These are phyloP conservation scores for Coregonus clupeaformis DNA, from an alignment of 2,113 vertebrate genomes.

Conservation along the genomic window DNA sequence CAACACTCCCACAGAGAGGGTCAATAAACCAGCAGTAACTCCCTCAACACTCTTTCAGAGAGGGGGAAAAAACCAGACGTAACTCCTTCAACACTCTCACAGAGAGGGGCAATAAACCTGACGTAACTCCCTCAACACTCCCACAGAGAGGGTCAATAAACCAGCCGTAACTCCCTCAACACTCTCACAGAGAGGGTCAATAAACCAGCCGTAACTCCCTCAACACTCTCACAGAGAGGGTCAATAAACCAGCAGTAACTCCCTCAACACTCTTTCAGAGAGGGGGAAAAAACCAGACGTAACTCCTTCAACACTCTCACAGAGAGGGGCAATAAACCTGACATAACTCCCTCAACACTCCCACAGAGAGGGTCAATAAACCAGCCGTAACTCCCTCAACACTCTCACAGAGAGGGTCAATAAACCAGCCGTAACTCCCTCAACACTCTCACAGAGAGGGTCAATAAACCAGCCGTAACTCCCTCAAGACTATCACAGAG, in stretches of 20 bases:
- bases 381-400: background rate
- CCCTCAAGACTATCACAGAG: background rate
- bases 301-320: too few species aligned
- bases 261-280: background rate
- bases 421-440: constrained; percentile 20
- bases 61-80: too few species aligned
- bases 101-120: constrained; percentile 16
- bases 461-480: constrained; percentile 35
- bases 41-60: too few species aligned
- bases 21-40: constrained; percentile 13
- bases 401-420: background rate
- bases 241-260: background rate
- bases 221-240: too few species aligned
- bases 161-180: too few species aligned
- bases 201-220: constrained; percentile 32
- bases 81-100: too few species aligned
- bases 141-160: too few species aligned
- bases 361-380: background rate
- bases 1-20: too few species aligned
- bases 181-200: too few species aligned
- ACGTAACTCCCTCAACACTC: constrained; percentile 10
- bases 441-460: background rate
- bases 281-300: background rate
- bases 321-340: too few species aligned
- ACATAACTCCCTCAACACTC: background rate